These are phyloP conservation scores for Palythoa grandis DNA, from an alignment of 92 coral and sea anemone genomes.

Conservation along the genomic window DNA sequence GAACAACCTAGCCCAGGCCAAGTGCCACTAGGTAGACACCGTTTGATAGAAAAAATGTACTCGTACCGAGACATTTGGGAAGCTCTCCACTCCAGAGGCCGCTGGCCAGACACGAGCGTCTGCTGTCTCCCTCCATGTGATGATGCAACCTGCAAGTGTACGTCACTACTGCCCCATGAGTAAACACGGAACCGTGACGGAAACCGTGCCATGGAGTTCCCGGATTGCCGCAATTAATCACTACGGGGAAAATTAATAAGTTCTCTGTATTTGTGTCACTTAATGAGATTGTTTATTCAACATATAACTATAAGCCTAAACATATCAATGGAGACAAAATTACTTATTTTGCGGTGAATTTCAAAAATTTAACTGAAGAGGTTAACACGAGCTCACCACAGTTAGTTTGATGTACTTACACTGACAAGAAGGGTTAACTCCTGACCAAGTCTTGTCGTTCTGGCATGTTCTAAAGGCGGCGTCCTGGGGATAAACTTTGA, in stretches of 20 bases:
- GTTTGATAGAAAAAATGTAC: neutral
- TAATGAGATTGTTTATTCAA: too few relatives aligned
- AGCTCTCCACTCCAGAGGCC: slow-evolving; percentile 91
- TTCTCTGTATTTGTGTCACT: too few relatives aligned
- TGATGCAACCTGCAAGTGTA: slow-evolving; percentile 83
- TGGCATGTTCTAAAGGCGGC: slow-evolving; percentile 89
- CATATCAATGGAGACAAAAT: too few relatives aligned
- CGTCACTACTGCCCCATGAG: slow-evolving; percentile 59
- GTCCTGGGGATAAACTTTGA: slow-evolving; percentile 73
- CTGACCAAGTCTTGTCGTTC: slow-evolving; percentile 82
- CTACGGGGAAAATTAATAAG: slow-evolving; percentile 26
- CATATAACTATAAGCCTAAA: too few relatives aligned
- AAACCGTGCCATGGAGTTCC: slow-evolving; percentile 96
- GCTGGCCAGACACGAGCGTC: slow-evolving; percentile 70
- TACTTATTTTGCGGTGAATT: too few relatives aligned
- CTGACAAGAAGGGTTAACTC: slow-evolving; percentile 80
- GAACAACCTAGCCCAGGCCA: neutral
- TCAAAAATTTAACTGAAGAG: too few relatives aligned
- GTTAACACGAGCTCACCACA: too few relatives aligned
- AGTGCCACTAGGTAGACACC: neutral
- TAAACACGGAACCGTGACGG: slow-evolving; percentile 76
- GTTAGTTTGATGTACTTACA: slow-evolving; percentile 53
- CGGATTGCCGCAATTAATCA: slow-evolving; percentile 92
- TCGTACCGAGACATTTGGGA: slow-evolving; percentile 88
- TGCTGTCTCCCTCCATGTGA: slow-evolving; percentile 84